Base-by-base conservation (phyloP, 2,888 invertebrate genomes). In the Mythimna loreyi region DNA sequence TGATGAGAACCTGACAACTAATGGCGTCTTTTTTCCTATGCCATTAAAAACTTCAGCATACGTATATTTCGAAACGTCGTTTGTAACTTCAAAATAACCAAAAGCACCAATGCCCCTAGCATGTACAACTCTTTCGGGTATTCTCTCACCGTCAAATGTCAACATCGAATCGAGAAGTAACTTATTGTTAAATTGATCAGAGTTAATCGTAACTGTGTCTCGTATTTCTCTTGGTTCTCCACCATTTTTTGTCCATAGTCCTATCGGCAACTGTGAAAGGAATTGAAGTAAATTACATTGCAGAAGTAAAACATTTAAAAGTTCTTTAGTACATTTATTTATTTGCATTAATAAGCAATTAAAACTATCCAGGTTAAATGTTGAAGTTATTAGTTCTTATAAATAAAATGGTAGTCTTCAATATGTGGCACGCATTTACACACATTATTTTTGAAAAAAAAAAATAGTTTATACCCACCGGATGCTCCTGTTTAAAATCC, bases 51-150 rank as follows among this genome's bases (percentile, higher is more conserved):
- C 86, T 67, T 96, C 95, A 0, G 97, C 97, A 83, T 96, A 97
- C n/a, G 92, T 92, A 80, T 97, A 97, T 80, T 96, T 92, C 1
- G 94, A 93, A 64, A 98, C 97, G 87, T 98, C 98, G 83, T 98
- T 97, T 0, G 98, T 98, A 0, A 98, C 97, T 91, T 98, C 97
- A 84, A 98, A 98, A 86, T 97, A 97, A 2, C 97, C 98, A 87
- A 97, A 97, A 1, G 98, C 98, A 40, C 97, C 98, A 47, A 97
- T 97, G 74, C 99, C 99, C 93, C 99, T 99, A 0, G 99, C 99
- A 90, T 98, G 98, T 0, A 98, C 98, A 0, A 98, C 98, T 81
- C 99, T 96, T 89, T 99, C 99, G 0, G 99, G 99, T 85, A 99
- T 98, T 67, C 99, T 96, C 98, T 90, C 88, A 2, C 73, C 98